Evolutionary conservation across 1,140 invertebrate species (phyloP).

Genomic region (Neodiprion lecontei): DNA sequence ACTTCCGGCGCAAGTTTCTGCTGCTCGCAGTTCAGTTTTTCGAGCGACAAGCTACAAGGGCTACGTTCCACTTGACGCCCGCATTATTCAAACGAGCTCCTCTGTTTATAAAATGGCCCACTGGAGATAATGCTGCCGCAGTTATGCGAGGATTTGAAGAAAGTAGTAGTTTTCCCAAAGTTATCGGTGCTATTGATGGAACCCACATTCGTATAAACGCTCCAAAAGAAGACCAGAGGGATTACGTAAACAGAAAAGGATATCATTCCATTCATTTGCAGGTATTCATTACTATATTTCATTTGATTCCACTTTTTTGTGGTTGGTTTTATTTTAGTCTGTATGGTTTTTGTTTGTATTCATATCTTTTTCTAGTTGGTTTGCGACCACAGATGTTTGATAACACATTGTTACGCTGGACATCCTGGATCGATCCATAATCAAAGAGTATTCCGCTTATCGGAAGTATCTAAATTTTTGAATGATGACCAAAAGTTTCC

Average conservation of each 20-base stretch:
- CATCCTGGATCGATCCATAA: not conserved
- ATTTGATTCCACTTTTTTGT: no score
- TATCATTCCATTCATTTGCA: conserved; percentile 31
- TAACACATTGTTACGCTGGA: not conserved
- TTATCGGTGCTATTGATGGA: conserved; percentile 33
- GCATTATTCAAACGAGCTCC: not conserved
- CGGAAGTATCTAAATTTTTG: not conserved
- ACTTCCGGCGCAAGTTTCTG: no score
- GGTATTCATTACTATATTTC: not conserved
- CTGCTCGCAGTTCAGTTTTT: no score
- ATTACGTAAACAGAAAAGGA: conserved; percentile 35
- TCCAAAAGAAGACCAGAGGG: conserved; percentile 30
- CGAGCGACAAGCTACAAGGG: no score
- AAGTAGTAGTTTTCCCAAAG: conserved; percentile 25
- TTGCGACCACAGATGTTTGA: not conserved
- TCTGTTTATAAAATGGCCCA: conserved; percentile 20
- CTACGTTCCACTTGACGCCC: no score
- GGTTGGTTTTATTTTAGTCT: no score
- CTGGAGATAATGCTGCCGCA: conserved; percentile 6
- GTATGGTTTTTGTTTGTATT: no score
- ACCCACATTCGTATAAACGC: conserved; percentile 36
- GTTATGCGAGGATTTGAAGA: conserved; percentile 6
- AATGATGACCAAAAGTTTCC: conserved; percentile 11
- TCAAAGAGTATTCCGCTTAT: not conserved
- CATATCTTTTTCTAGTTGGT: conserved; percentile 12